Evolutionary conservation across 2,113 vertebrate genomes (phyloP).

Genomic region (Calidris pygmaea): DNA sequence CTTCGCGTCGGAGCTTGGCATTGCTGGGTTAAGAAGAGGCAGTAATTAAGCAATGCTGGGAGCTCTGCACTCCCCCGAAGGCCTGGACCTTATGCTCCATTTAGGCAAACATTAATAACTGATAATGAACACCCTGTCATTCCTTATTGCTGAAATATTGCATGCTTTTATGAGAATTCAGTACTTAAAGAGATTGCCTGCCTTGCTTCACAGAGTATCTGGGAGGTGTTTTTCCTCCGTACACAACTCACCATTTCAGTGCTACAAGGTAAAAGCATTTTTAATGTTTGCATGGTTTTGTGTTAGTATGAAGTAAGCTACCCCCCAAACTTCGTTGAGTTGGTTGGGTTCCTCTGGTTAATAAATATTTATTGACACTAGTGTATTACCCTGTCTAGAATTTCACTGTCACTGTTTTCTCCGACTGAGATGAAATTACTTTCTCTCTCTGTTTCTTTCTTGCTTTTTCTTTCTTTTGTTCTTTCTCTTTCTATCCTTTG

Average conservation of each 20-base stretch:
- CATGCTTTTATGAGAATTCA: not conserved
- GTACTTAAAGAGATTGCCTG: not conserved
- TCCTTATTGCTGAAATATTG: slow-evolving; percentile 8
- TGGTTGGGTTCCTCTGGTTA: not conserved
- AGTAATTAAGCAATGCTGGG: not conserved
- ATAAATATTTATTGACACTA: not conserved
- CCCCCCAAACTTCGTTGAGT: not conserved
- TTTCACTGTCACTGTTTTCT: not conserved
- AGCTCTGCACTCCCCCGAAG: slow-evolving; percentile 16
- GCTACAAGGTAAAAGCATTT: not conserved
- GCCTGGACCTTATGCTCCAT: slow-evolving; percentile 7
- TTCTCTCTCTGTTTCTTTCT: not conserved
- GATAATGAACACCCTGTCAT: not conserved
- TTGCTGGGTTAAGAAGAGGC: not conserved
- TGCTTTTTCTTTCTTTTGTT: not conserved
- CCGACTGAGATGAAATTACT: not conserved
- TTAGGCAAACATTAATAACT: slow-evolving; percentile 45
- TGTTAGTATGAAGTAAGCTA: not conserved
- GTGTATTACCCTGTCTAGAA: not conserved
- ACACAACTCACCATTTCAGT: not conserved
- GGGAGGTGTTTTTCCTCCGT: not conserved
- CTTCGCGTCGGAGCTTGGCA: not conserved
- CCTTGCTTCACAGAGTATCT: not conserved
- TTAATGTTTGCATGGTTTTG: not conserved
- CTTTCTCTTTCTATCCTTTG: accelerated